A percentile compares a stretch with the other conserved stretches of the same genome.
phyloP scores from a whole-genome alignment of 2,797 vertebrate genomes.

The Australoheros facetus region DNA sequence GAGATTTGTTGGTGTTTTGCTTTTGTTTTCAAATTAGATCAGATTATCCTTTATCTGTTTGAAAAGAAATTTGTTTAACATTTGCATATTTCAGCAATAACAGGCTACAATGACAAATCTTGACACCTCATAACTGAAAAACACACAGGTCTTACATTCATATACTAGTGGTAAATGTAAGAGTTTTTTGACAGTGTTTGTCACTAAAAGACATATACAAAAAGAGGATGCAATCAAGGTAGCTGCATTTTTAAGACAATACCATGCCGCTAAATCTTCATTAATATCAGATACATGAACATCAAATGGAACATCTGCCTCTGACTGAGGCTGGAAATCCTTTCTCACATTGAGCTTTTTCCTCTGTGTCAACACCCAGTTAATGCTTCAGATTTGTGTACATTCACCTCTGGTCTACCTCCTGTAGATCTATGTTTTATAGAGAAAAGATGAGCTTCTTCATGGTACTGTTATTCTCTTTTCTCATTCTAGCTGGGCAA shows the following conservation, averaged over 20 bases:
- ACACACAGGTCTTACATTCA: background rate
- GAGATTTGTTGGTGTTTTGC: background rate
- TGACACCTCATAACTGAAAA: background rate
- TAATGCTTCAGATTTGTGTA: slow-evolving; percentile 14
- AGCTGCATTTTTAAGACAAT: background rate
- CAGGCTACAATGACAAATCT: background rate
- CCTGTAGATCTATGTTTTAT: background rate
- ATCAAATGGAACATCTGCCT: slow-evolving; percentile 9
- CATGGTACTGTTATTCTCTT: background rate
- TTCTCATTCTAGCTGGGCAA: background rate
- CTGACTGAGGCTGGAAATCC: background rate
- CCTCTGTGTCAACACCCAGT: slow-evolving; percentile 3
- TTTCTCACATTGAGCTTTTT: background rate
- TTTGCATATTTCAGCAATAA: too few species aligned
- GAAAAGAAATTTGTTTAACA: background rate
- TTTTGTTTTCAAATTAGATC: background rate
- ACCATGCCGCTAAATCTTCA: background rate
- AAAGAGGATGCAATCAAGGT: background rate
- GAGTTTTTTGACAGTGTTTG: background rate
- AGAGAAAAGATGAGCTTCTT: background rate
- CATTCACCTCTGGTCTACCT: slow-evolving; percentile 14
- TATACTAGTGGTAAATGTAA: background rate
- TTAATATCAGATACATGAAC: slow-evolving; percentile 4
- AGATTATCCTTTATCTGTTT: background rate
- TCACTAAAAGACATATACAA: background rate